Percentiles rank a stretch among this genome's conserved stretches.
Evolutionary conservation across 2,797 vertebrate species (phyloP).

Genomic region (Morus bassanus): DNA sequence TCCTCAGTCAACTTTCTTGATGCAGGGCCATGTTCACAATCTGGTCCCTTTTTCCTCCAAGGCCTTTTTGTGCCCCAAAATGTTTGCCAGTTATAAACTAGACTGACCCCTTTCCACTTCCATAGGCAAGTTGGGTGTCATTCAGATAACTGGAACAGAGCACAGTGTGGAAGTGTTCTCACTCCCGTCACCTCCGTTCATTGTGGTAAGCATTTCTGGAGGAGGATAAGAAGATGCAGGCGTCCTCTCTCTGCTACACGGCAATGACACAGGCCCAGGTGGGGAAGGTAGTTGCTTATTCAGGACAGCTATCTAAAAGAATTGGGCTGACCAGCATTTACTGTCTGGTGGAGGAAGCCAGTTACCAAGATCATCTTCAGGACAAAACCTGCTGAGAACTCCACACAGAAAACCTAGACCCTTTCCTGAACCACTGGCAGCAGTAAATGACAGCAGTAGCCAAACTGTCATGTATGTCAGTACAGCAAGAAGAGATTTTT

Average conservation of each 20-base stretch:
- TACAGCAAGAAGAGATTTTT: neutral
- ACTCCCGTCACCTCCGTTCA: neutral
- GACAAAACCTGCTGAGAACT: neutral
- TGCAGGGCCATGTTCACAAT: neutral
- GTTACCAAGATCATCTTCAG: neutral
- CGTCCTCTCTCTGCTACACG: neutral
- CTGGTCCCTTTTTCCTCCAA: neutral
- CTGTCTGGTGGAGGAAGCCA: neutral
- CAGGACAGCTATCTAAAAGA: neutral
- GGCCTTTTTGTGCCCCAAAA: neutral
- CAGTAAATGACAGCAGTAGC: neutral
- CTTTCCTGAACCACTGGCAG: neutral
- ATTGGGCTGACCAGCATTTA: neutral
- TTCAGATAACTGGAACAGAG: neutral
- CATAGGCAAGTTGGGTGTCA: neutral
- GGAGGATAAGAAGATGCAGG: neutral
- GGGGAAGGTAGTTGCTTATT: neutral
- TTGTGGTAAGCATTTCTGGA: neutral
- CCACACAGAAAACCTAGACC: neutral
- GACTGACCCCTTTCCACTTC: neutral
- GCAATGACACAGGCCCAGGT: neutral
- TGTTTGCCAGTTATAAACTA: neutral
- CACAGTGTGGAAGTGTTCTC: neutral
- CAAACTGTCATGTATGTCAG: neutral
- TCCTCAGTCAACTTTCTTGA: neutral